Percentiles rank a stretch among this genome's conserved stretches.
Conservation (phyloP, 2,113 vertebrate species). For the Buteo buteo region DNA sequence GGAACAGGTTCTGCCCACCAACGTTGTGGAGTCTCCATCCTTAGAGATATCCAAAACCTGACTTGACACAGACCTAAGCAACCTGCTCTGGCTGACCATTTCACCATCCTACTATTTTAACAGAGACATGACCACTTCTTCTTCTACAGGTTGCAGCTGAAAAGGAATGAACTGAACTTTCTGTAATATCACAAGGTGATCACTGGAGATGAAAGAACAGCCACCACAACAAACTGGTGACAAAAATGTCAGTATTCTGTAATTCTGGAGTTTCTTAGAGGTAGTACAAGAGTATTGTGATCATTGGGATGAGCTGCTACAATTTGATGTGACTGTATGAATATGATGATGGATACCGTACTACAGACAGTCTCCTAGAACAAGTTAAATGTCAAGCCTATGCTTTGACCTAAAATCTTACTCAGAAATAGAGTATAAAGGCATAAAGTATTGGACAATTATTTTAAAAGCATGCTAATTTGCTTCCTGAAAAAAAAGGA, state of each 20-base stretch:
- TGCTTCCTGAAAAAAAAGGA: neutral
- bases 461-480: neutral
- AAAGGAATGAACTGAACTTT: neutral
- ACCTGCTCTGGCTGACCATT: neutral
- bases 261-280: neutral
- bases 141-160: neutral
- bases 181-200: neutral
- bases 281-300: neutral
- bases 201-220: neutral
- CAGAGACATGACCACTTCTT: neutral
- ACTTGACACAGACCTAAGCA: neutral
- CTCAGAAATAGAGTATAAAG: neutral
- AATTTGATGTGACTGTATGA: neutral
- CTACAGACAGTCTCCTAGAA: neutral
- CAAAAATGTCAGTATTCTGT: neutral
- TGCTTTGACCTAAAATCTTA: neutral
- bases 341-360: no score
- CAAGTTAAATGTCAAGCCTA: neutral
- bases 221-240: neutral
- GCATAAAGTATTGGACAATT: neutral
- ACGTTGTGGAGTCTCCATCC: neutral
- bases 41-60: neutral
- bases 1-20: neutral
- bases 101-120: neutral
- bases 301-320: neutral